Base-by-base conservation (phyloP, 2,113 vertebrate species). In the Tenebrosternarchus preto region DNA sequence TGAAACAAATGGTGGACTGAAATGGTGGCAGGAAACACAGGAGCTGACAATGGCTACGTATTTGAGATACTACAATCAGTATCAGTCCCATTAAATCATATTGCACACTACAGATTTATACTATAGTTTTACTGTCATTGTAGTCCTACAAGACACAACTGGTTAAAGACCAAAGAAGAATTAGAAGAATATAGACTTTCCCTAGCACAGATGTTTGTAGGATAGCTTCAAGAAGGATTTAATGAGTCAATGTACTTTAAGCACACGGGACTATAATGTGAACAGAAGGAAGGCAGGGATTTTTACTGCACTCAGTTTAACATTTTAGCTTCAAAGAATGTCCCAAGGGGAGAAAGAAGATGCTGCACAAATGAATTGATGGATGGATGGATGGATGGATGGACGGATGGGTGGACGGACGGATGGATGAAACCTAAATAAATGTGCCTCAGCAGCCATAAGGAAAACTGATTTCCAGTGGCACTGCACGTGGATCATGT, bases 361-460 rank as follows among this genome's bases (percentile, higher is more conserved):
- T 67, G 19, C 3, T 36, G 64, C 29, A 36, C 22, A 15, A 36
- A 27, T 17, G 55, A 15, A 77, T 24, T n/a, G n/a, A n/a, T n/a
- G n/a, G n/a, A n/a, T n/a, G n/a, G n/a, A n/a, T n/a, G n/a, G n/a
- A n/a, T n/a, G 22, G 20, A 67, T 63, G 60, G 29, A 33, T 33
- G 77, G 56, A 20, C 17, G 73, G 59, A 79, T 76, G 73, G 29
- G 27, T 12, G 60, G 63, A 33, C 27, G 77, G 56, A 20, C 17
- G 73, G 59, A 79, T 76, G 73, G 29, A 61, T 12, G 60, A 66
- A 66, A 31, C 61, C 61, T 17, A 64, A 29, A 64, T 64, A 9
- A 27, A 64, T 33, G 63, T 66, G 61, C 29, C 16, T 17, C 31
- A 33, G 17, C 64, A 39, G 64, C 27, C 7, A 31, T 31, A 64